phyloP scores from a whole-genome alignment of 1,140 invertebrate genomes.

The Augochlora pura region DNA sequence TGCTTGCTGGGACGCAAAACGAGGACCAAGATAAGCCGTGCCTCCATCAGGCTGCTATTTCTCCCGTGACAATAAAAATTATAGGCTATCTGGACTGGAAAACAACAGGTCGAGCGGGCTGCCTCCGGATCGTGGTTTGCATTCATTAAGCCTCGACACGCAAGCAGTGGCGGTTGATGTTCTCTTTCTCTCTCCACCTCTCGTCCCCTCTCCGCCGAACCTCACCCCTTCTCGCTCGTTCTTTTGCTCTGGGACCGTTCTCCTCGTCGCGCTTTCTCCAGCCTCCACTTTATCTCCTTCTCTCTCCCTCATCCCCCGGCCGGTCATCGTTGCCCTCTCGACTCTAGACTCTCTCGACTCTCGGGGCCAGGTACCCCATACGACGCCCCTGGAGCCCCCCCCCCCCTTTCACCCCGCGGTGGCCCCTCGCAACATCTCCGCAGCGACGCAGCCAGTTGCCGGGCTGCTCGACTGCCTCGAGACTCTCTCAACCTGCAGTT shows the following conservation, averaged over 20 bases:
- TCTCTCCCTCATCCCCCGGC: conserved; percentile 41
- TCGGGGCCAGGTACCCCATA: conserved; percentile 56
- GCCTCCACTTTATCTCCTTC: conserved; percentile 10
- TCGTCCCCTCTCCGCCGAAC: conserved; percentile 1
- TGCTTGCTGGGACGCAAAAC: conserved; percentile 73
- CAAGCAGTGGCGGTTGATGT: conserved; percentile 76
- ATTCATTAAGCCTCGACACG: conserved; percentile 84
- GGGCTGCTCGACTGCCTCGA: conserved; percentile 50
- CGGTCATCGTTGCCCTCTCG: conserved; percentile 33
- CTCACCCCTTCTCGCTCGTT: conserved; percentile 13
- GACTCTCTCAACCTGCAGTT: conserved; percentile 60
- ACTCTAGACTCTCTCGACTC: not conserved
- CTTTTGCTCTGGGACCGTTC: conserved; percentile 21
- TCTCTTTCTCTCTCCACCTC: conserved; percentile 38
- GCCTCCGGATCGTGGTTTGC: conserved; percentile 82
- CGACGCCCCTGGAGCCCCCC: conserved; percentile 59
- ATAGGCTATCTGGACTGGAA: conserved; percentile 84
- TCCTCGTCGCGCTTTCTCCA: conserved; percentile 37
- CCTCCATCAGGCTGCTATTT: conserved; percentile 80
- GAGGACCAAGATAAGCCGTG: conserved; percentile 79
- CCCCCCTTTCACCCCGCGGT: conserved; percentile 52
- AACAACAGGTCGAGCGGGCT: conserved; percentile 82
- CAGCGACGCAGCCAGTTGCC: conserved; percentile 54
- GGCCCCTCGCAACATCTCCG: conserved; percentile 59
- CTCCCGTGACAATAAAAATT: conserved; percentile 85